Conservation (phyloP, 2,797 vertebrate genomes). For the Rhadinocentrus ornatus region DNA sequence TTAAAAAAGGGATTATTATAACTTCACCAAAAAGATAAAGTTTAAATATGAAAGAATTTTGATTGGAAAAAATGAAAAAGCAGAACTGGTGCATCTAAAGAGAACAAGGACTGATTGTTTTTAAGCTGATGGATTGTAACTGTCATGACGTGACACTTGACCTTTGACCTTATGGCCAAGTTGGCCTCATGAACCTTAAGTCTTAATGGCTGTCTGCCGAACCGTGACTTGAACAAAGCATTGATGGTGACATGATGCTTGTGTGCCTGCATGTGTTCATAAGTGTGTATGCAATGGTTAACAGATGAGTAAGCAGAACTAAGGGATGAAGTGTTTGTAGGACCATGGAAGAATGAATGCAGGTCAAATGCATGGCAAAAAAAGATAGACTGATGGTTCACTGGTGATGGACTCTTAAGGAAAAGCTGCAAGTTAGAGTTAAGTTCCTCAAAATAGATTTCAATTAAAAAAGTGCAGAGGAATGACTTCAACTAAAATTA, state of each 20-base stretch:
- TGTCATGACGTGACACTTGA: constrained; percentile 59
- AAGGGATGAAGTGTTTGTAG: constrained; percentile 14
- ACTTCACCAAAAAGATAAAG: neutral
- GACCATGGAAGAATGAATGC: constrained; percentile 20
- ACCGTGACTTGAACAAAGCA: constrained; percentile 41
- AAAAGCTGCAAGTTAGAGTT: neutral
- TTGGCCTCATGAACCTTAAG: constrained; percentile 26
- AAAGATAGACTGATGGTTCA: constrained; percentile 15
- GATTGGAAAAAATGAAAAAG: neutral
- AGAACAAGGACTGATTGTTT: constrained; percentile 37
- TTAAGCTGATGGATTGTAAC: constrained; percentile 43
- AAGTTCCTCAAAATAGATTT: neutral
- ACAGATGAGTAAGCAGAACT: constrained; percentile 20
- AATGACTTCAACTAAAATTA: neutral
- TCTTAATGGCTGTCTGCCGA: constrained; percentile 35
- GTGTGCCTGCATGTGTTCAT: constrained; percentile 10
- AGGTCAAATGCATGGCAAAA: constrained; percentile 27
- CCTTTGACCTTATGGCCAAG: constrained; percentile 57
- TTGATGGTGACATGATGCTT: constrained; percentile 30
- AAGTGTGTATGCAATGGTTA: neutral
- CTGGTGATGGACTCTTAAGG: neutral
- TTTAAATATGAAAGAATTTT: neutral
- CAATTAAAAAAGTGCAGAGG: neutral
- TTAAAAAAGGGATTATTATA: neutral
- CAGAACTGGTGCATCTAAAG: neutral